Percentiles rank a stretch among this genome's conserved stretches.
Conservation (phyloP, 2,888 invertebrate species). For the Heliconius erato region DNA sequence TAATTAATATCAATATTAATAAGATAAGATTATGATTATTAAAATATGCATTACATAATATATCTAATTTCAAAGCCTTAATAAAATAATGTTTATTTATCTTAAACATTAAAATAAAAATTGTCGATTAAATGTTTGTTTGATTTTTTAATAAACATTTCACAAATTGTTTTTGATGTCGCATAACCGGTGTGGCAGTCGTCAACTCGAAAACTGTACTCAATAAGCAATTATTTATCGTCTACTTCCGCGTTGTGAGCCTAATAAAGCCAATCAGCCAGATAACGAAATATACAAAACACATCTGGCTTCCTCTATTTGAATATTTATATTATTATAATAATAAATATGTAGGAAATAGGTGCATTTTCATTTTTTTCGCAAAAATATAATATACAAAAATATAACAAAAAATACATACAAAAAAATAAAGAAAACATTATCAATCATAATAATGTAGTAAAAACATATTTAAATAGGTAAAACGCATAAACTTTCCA, state of each 20-base stretch:
- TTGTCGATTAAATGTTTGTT: constrained; percentile 32
- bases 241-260: constrained; percentile 64
- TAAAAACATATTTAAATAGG: too few relatives aligned
- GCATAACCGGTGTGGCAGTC: constrained; percentile 53
- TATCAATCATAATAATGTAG: too few relatives aligned
- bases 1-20: too few relatives aligned
- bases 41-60: not conserved
- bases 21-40: not conserved
- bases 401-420: too few relatives aligned
- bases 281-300: constrained; percentile 52
- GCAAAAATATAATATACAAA: not conserved
- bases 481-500: too few relatives aligned
- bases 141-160: constrained; percentile 41
- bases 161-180: constrained; percentile 49
- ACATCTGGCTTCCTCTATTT: constrained; percentile 38
- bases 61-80: too few relatives aligned
- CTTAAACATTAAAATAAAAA: not conserved
- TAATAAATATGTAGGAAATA: constrained; percentile 13
- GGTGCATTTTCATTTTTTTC: not conserved
- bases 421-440: too few relatives aligned
- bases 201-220: constrained; percentile 59
- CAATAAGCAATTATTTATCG: constrained; percentile 59
- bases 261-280: constrained; percentile 57
- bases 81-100: too few relatives aligned
- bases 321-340: constrained; percentile 4